Percentiles rank a stretch among this genome's conserved stretches.
Conservation (phyloP, 2,797 vertebrate genomes). For the Acrossocheilus wenchowensis region DNA sequence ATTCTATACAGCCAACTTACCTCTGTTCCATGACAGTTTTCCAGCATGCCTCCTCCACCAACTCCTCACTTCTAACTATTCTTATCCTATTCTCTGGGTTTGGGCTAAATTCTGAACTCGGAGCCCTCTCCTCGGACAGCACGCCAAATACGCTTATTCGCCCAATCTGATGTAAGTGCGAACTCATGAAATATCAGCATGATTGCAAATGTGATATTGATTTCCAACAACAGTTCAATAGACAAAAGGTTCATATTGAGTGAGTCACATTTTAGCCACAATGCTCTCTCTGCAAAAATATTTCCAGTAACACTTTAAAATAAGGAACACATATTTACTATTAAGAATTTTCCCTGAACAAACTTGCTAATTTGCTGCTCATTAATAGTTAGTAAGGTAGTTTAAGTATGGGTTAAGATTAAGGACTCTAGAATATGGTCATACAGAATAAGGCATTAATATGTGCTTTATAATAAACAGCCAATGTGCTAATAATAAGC, state of each 20-base stretch:
- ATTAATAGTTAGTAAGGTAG: not conserved
- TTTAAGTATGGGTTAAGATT: not conserved
- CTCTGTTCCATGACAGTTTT: not conserved
- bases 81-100: not conserved
- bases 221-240: not conserved
- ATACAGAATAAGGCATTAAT: not conserved
- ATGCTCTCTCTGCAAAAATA: not conserved
- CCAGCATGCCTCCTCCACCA: not conserved
- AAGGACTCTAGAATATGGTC: not conserved
- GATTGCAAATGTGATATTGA: not conserved
- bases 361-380: not conserved
- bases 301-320: not conserved
- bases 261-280: not conserved
- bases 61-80: not conserved
- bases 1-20: not conserved
- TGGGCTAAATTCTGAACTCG: not conserved
- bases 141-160: not conserved
- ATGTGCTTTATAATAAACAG: not conserved
- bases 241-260: not conserved
- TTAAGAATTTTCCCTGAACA: not conserved
- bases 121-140: not conserved
- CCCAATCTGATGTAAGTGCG: not conserved
- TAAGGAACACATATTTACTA: not conserved
- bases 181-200: not conserved
- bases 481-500: no score